Evolutionary conservation across 2,888 invertebrate genomes (phyloP), one percentile per base, ranked within the genome.

Genomic region (Metacarcinus magister): DNA sequence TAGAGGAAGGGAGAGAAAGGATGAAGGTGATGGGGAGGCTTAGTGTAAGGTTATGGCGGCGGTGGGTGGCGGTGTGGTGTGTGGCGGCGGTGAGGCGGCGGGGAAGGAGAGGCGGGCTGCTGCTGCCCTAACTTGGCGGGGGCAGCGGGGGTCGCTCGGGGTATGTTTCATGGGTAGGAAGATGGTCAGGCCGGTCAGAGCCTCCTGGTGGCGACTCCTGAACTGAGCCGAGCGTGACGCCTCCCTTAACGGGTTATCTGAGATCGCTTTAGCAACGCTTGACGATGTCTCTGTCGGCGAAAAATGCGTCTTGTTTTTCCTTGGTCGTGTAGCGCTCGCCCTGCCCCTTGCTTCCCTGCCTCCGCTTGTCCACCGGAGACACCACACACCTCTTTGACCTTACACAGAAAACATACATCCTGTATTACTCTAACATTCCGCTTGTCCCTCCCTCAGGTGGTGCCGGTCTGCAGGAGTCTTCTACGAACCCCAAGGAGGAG

Each of bases 211-310:
- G 82, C 75, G 46, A 39, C 75, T 75, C 93, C n/a, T 13, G 44
- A 28, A 10, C 82, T 43, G 93, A 82, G 44, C 82, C 44, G 75
- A 75, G 93, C 93, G 93, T 93, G 93, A 93, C 75, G 93, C n/a
- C 93, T 32, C 46, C 93, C 93, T 67, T 93, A 93, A 43, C 44
- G 93, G 93, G 75, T 93, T 93, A 93, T 93, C 93, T 23, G 44
- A 28, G 75, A 93, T 93, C 93, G 19, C 75, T 93, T 93, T 93
- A 93, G 93, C 93, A 93, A 60, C 93, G 75, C 75, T 93, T 93
- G 93, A 75, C 93, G 93, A 75, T 93, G 93, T 93, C 93, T n/a
- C 93, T 93, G 93, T 93, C 93, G 93, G 75, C 93, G 93, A 93
- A 82, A 93, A 93, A 93, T 93, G 93, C 82, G 75, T 44, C 44